A percentile compares a stretch with the other conserved stretches of the same genome.
Evolutionary conservation across 2,113 vertebrate species (phyloP).

Genomic region (Bothrops jararaca): DNA sequence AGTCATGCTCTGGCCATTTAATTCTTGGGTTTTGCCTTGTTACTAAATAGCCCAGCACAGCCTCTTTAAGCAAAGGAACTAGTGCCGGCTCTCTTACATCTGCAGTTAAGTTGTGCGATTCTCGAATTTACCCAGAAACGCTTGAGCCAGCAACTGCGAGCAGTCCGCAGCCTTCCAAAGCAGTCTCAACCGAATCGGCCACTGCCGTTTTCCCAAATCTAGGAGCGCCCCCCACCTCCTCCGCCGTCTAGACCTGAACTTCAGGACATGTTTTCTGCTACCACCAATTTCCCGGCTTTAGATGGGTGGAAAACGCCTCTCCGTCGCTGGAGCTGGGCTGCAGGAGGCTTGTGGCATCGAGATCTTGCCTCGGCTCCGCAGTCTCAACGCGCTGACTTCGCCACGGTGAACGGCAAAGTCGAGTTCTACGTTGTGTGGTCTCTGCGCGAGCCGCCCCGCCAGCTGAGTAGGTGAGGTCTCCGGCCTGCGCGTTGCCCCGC

Average conservation of each 20-base stretch:
- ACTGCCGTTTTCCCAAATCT: too few species aligned
- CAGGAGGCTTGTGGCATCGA: neutral
- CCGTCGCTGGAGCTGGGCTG: conserved; percentile 14
- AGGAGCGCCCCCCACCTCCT: neutral
- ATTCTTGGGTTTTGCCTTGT: neutral
- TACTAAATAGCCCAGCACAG: neutral
- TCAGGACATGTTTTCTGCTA: neutral
- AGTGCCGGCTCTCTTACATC: neutral
- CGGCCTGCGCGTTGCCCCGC: neutral
- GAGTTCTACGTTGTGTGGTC: conserved; percentile 79
- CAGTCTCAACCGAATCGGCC: neutral
- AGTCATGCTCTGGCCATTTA: neutral
- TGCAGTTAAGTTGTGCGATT: neutral
- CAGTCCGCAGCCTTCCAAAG: too few species aligned
- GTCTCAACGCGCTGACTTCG: neutral
- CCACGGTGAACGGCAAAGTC: neutral
- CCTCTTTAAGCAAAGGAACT: neutral
- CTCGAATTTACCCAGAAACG: neutral
- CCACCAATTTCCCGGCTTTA: neutral
- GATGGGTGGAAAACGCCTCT: too few species aligned
- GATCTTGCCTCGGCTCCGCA: fast-evolving
- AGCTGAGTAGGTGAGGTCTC: conserved; percentile 70
- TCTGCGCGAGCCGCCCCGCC: conserved; percentile 73
- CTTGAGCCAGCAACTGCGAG: neutral
- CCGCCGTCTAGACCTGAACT: neutral